These are phyloP conservation scores for Melanchra persicariae DNA, from an alignment of 2,888 invertebrate genomes.

Conservation along the genomic window DNA sequence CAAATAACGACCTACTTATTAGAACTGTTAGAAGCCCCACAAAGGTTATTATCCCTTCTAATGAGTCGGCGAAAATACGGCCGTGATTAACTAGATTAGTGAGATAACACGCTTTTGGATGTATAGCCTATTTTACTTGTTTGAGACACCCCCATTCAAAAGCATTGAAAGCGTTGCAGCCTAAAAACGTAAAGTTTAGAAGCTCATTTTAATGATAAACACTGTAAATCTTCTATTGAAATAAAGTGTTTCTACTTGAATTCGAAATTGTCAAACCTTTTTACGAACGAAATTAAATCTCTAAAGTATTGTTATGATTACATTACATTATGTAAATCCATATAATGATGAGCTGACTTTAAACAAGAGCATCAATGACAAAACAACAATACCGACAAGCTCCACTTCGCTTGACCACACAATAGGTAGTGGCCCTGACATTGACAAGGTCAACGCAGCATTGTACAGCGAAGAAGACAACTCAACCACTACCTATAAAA, in stretches of 20 bases:
- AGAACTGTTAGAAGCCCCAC: constrained; percentile 49
- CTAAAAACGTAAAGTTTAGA: constrained; percentile 24
- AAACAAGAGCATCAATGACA: constrained; percentile 67
- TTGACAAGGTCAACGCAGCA: constrained; percentile 79
- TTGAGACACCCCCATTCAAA: constrained; percentile 39
- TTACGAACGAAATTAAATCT: constrained; percentile 10
- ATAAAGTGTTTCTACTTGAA: constrained; percentile 28
- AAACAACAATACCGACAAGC: constrained; percentile 71
- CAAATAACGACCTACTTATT: constrained; percentile 45
- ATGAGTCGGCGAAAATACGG: constrained; percentile 65
- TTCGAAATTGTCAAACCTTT: constrained; percentile 15
- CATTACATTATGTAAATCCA: constrained; percentile 47
- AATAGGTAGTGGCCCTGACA: constrained; percentile 79
- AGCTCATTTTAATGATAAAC: constrained; percentile 38
- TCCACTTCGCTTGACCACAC: constrained; percentile 75
- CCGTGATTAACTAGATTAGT: constrained; percentile 63
- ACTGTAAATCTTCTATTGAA: constrained; percentile 21
- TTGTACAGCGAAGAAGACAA: constrained; percentile 74
- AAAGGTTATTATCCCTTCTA: constrained; percentile 57
- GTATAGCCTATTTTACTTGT: constrained; percentile 44
- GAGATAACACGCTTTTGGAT: constrained; percentile 47
- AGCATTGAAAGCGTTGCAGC: constrained; percentile 27
- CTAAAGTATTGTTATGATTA: constrained; percentile 28
- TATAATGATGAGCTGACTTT: constrained; percentile 44
- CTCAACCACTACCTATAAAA: constrained; percentile 62